These are phyloP conservation scores for Loxodonta africana DNA, from an alignment of 2,113 vertebrate species.

Conservation along the genomic window DNA sequence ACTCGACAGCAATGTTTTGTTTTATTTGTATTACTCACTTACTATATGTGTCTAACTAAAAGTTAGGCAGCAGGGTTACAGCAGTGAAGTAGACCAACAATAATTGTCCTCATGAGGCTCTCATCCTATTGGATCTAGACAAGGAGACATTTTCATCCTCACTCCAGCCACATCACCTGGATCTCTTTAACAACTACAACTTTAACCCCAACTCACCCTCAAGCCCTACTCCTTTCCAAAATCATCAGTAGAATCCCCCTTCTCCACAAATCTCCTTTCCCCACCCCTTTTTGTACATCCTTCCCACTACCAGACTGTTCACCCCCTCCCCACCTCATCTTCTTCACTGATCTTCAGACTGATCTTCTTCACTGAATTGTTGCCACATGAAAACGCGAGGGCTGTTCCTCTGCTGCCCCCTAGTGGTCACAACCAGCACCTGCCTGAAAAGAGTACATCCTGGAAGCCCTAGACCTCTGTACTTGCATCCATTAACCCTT, in stretches of 20 bases:
- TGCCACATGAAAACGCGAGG: background rate
- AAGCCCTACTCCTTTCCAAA: background rate
- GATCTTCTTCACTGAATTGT: background rate
- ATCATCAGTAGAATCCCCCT: background rate
- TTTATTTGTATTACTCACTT: background rate
- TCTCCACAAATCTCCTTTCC: background rate
- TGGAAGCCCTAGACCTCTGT: background rate
- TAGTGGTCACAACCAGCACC: background rate
- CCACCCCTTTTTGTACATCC: no score
- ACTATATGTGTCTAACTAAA: background rate
- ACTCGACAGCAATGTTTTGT: no score
- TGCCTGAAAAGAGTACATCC: background rate
- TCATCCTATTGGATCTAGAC: background rate
- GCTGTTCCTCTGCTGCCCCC: background rate
- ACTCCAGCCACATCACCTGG: background rate
- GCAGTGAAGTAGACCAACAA: background rate
- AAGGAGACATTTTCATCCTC: background rate
- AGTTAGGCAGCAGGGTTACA: background rate
- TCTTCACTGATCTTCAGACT: no score
- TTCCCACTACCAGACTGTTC: background rate
- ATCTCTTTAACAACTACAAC: background rate
- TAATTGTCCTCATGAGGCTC: background rate
- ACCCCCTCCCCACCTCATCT: background rate
- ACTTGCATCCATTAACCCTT: background rate
- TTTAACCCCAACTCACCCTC: background rate